Evolutionary conservation across 30 jellyfish, hydroid and myxozoan genomes (phyloP).

Genomic region (Mastigias papua): DNA sequence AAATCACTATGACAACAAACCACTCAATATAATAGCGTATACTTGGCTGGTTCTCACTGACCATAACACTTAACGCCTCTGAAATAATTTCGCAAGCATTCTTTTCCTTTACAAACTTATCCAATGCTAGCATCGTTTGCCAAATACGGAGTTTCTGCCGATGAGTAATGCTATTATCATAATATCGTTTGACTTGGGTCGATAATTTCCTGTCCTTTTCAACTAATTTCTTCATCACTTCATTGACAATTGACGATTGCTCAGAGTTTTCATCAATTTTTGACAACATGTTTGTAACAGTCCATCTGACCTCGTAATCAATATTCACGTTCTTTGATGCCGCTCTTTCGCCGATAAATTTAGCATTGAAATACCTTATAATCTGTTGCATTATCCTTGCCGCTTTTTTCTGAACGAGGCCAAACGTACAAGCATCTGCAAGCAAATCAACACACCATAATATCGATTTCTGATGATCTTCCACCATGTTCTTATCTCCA

Average conservation of each 20-base stretch:
- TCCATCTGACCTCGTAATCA: conserved; percentile 77
- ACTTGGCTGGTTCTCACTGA: conserved; percentile 87
- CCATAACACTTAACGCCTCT: conserved; percentile 36
- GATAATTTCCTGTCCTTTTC: conserved; percentile 62
- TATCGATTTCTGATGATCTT: background rate
- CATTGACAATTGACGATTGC: conserved; percentile 1
- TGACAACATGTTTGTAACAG: conserved; percentile 34
- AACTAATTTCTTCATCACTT: conserved; percentile 45
- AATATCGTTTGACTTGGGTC: conserved; percentile 56
- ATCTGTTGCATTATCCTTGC: conserved; percentile 55
- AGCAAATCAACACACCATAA: conserved; percentile 41
- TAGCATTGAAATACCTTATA: conserved; percentile 28
- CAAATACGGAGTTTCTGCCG: conserved; percentile 90
- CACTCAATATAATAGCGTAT: conserved; percentile 91
- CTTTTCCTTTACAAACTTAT: conserved; percentile 15
- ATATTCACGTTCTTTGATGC: conserved; percentile 42
- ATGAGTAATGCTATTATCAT: conserved; percentile 81
- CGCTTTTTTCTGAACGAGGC: conserved; percentile 78
- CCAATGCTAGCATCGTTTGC: conserved; percentile 86
- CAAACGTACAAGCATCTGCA: conserved; percentile 81
- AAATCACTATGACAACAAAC: conserved; percentile 61
- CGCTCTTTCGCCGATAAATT: background rate
- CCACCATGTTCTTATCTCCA: background rate
- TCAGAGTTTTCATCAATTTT: conserved; percentile 4
- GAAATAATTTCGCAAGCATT: conserved; percentile 25